Conservation (phyloP, 2,797 vertebrate genomes). For the Falco novaeseelandiae region DNA sequence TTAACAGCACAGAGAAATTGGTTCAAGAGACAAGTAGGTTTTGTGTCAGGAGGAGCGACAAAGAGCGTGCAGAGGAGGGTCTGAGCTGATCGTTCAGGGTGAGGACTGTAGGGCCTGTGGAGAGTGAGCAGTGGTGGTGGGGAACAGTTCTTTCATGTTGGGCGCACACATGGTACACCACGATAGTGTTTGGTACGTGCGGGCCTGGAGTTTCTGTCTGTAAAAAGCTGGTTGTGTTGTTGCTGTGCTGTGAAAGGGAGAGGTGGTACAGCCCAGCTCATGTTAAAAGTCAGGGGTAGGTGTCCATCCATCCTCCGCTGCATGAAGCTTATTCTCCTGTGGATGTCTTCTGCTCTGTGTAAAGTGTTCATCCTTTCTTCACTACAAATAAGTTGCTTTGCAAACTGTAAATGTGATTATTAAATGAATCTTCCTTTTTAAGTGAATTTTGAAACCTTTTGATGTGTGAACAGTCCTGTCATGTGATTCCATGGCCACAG, state of each 20-base stretch:
- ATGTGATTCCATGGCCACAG: neutral
- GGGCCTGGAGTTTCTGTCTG: neutral
- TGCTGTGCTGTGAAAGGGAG: neutral
- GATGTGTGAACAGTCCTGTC: neutral
- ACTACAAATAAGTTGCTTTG: neutral
- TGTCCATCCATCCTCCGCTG: neutral
- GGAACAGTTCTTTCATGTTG: neutral
- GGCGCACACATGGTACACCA: rapidly evolving
- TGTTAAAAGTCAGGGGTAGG: neutral
- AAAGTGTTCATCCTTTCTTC: neutral
- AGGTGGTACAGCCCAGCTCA: neutral
- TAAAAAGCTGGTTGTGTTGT: neutral
- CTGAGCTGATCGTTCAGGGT: neutral
- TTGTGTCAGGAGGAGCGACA: neutral
- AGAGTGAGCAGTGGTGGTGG: neutral
- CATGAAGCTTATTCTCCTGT: neutral
- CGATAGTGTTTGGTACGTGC: rapidly evolving
- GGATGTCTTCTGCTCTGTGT: neutral
- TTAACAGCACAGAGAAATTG: neutral
- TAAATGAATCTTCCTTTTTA: neutral
- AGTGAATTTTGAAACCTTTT: neutral
- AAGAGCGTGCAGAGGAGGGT: neutral
- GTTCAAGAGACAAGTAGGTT: neutral
- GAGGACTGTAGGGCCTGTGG: neutral
- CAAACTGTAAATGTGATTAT: neutral